A percentile compares a stretch with the other conserved stretches of the same genome.
These are phyloP conservation scores for Enteromius argenteus DNA, from an alignment of 2,797 vertebrate genomes.

Conservation along the genomic window DNA sequence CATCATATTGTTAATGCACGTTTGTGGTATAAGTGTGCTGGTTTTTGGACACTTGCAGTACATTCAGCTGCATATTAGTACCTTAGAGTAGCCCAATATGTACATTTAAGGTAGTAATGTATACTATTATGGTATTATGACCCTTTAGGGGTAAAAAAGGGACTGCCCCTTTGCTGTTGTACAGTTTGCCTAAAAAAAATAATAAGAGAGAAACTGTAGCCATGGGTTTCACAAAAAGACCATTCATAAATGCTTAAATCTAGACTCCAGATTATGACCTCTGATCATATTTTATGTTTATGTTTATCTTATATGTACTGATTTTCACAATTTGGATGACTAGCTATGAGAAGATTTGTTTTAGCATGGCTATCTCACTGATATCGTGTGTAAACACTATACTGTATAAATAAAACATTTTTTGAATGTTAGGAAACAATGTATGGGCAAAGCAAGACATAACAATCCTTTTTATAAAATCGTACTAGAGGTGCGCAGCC, in stretches of 20 bases:
- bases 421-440: conserved; percentile 17
- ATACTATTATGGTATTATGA: background rate
- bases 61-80: background rate
- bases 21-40: background rate
- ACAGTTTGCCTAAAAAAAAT: too few species aligned
- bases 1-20: background rate
- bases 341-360: background rate
- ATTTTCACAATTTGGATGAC: background rate
- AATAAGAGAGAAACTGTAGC: background rate
- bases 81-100: background rate
- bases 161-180: background rate
- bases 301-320: background rate
- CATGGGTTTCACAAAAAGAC: background rate
- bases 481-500: background rate
- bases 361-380: background rate
- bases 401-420: background rate
- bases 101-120: background rate
- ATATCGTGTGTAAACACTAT: background rate
- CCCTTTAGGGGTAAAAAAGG: background rate
- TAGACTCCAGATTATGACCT: background rate
- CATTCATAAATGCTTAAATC: background rate
- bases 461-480: background rate
- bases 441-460: background rate
- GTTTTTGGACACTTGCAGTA: background rate
- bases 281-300: conserved; percentile 1